These are phyloP conservation scores for Chaitophorus viminalis DNA, from an alignment of 2,888 invertebrate species.

Conservation along the genomic window DNA sequence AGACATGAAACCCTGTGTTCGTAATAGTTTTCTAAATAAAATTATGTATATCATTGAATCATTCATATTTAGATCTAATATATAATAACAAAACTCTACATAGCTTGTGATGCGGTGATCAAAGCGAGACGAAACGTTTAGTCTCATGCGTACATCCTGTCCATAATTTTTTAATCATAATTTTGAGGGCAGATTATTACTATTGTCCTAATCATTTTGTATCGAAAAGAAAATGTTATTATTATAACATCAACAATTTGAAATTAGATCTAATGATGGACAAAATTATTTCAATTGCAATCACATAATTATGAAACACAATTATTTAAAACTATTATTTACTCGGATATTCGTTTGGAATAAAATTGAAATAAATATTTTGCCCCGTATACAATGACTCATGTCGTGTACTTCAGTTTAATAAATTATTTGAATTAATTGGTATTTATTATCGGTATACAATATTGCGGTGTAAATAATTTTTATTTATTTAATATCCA, in stretches of 20 bases:
- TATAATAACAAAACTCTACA: not conserved
- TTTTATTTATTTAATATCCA: not conserved
- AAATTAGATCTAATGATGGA: not conserved
- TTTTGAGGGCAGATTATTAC: not conserved
- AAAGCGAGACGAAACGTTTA: not conserved
- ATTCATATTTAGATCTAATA: not conserved
- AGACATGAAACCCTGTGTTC: not conserved
- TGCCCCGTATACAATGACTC: not conserved
- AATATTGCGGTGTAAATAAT: not conserved
- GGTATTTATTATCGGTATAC: not conserved
- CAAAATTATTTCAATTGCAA: not conserved
- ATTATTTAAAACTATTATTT: not conserved
- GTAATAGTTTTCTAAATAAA: not conserved
- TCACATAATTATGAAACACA: not conserved
- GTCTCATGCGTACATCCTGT: not conserved
- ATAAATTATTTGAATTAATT: not conserved
- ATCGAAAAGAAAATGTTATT: not conserved
- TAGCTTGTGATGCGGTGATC: not conserved
- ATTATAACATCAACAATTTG: not conserved
- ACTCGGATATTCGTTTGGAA: not conserved
- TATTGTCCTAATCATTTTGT: not conserved
- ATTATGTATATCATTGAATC: not conserved
- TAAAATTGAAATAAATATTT: not conserved
- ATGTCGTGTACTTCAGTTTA: not conserved
- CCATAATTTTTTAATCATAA: not conserved